These are phyloP conservation scores for Cygnus atratus DNA, from an alignment of 2,113 vertebrate species.

Conservation along the genomic window DNA sequence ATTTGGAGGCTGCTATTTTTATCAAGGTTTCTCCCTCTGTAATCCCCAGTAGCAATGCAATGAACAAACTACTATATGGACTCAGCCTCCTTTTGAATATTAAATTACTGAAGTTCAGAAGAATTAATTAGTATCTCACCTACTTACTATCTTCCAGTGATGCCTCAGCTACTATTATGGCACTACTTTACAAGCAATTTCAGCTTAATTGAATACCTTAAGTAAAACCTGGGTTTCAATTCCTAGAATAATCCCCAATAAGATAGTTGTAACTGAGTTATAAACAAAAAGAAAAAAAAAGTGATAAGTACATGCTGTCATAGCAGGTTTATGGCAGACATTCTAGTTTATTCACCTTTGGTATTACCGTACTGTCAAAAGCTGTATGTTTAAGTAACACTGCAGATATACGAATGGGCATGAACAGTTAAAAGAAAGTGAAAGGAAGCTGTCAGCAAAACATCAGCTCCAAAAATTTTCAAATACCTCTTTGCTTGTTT, in stretches of 20 bases:
- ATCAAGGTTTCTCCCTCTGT: not conserved
- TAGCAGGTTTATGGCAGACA: not conserved
- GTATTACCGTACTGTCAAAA: not conserved
- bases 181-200: slow-evolving; percentile 17
- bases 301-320: not conserved
- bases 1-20: slow-evolving; percentile 6
- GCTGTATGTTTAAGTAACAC: not conserved
- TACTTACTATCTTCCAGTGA: slow-evolving; percentile 23
- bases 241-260: slow-evolving; percentile 16
- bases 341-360: not conserved
- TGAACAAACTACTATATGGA: not conserved
- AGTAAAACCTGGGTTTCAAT: slow-evolving; percentile 46
- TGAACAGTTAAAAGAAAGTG: not conserved
- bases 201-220: slow-evolving; percentile 40
- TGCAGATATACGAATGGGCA: not conserved
- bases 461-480: not conserved
- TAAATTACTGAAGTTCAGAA: slow-evolving; percentile 36
- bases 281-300: not conserved
- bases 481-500: not conserved
- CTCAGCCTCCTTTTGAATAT: slow-evolving; percentile 13
- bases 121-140: slow-evolving; percentile 66
- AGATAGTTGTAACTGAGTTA: not conserved
- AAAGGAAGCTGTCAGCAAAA: not conserved
- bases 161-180: slow-evolving; percentile 4
- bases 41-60: not conserved